Evolutionary conservation across 2,113 vertebrate genomes (phyloP).

Genomic region (Bubo scandiacus): DNA sequence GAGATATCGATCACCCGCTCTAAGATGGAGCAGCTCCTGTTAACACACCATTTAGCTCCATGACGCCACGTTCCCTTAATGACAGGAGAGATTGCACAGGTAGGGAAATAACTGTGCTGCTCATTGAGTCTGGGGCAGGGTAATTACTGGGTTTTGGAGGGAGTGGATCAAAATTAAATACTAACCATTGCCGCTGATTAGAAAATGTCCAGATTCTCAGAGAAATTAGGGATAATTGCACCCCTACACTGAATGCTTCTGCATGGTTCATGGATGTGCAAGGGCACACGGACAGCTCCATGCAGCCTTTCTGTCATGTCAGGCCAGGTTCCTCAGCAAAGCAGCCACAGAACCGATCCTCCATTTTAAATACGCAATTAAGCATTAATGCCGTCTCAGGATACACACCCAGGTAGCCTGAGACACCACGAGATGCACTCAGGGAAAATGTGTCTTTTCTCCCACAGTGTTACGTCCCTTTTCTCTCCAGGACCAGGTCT

Average conservation of each 20-base stretch:
- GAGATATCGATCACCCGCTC: neutral
- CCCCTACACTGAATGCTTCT: accelerated
- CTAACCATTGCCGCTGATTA: neutral
- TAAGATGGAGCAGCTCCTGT: neutral
- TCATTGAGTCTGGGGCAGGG: neutral
- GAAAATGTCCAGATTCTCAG: neutral
- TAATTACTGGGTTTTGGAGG: neutral
- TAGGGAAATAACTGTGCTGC: neutral
- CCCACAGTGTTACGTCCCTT: neutral
- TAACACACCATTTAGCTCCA: neutral
- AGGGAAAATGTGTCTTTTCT: neutral
- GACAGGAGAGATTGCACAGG: neutral
- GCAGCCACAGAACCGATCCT: neutral
- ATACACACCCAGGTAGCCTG: neutral
- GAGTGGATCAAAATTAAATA: neutral
- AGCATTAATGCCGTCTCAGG: neutral
- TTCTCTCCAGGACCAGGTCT: neutral
- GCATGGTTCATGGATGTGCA: neutral
- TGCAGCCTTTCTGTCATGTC: neutral
- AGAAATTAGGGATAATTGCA: neutral
- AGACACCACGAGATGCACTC: neutral
- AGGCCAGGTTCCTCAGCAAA: neutral
- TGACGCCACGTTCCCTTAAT: neutral
- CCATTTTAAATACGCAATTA: neutral
- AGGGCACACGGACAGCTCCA: neutral